phyloP scores from a whole-genome alignment of 2,888 invertebrate species.

The Oligia latruncula region DNA sequence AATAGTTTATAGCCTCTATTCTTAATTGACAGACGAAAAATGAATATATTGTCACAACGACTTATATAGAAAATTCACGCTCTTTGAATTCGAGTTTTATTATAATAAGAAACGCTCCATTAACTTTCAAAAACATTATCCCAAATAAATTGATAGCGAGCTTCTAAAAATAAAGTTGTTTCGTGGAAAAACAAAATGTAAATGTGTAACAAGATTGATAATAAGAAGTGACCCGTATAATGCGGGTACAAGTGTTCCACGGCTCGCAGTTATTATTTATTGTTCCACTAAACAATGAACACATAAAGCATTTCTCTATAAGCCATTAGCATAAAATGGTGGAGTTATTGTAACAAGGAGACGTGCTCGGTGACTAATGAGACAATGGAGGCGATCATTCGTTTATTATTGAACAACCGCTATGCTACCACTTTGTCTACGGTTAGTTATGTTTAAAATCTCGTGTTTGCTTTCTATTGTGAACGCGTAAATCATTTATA shows the following conservation, averaged over 20 bases:
- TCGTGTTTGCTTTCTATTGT: slow-evolving; percentile 59
- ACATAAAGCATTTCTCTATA: slow-evolving; percentile 86
- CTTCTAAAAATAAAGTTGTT: slow-evolving; percentile 56
- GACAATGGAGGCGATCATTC: slow-evolving; percentile 62
- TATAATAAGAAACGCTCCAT: slow-evolving; percentile 29
- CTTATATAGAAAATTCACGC: slow-evolving; percentile 28
- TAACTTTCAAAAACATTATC: slow-evolving; percentile 50
- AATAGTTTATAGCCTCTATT: slow-evolving; percentile 4
- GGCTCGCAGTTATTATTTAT: slow-evolving; percentile 79
- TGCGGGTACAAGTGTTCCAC: slow-evolving; percentile 67
- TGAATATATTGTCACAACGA: neutral
- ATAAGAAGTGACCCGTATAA: slow-evolving; percentile 57
- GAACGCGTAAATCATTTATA: slow-evolving; percentile 59
- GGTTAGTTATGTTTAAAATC: slow-evolving; percentile 57
- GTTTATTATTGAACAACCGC: slow-evolving; percentile 57
- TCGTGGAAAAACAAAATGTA: slow-evolving; percentile 72
- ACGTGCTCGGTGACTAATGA: slow-evolving; percentile 71
- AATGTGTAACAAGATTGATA: slow-evolving; percentile 63
- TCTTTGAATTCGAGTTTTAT: slow-evolving; percentile 32
- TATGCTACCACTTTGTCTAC: slow-evolving; percentile 55
- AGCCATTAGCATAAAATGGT: slow-evolving; percentile 84
- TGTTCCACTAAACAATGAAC: slow-evolving; percentile 85
- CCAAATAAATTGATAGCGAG: slow-evolving; percentile 56
- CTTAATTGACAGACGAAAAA: slow-evolving; percentile 1
- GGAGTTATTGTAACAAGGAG: slow-evolving; percentile 71